A percentile compares a stretch with the other conserved stretches of the same genome.
These are phyloP conservation scores for Gymnocheta viridis DNA, from an alignment of 2,888 invertebrate genomes.

Conservation along the genomic window DNA sequence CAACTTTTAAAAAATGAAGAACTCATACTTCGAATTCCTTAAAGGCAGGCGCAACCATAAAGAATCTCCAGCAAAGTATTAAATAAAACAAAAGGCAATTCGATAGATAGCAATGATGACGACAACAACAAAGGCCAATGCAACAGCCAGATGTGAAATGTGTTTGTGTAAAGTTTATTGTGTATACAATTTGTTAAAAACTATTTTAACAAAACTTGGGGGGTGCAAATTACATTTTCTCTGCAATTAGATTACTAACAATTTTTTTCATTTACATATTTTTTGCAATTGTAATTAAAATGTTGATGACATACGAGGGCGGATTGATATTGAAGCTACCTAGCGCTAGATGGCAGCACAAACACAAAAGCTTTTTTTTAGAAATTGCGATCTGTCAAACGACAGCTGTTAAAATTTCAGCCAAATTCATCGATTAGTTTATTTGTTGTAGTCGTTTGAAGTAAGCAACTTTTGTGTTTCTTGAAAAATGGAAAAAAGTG, in stretches of 20 bases:
- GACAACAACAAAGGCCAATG: background rate
- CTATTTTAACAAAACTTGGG: background rate
- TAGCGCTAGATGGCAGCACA: too few relatives aligned
- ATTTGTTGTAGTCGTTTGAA: too few relatives aligned
- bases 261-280: too few relatives aligned
- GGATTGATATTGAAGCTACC: too few relatives aligned
- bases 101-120: background rate
- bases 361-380: too few relatives aligned
- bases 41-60: constrained; percentile 39
- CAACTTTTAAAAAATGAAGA: constrained; percentile 48
- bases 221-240: background rate
- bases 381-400: too few relatives aligned
- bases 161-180: constrained; percentile 15
- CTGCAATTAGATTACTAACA: background rate
- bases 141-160: constrained; percentile 36
- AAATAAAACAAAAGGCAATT: constrained; percentile 31
- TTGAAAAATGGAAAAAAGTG: too few relatives aligned
- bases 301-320: too few relatives aligned
- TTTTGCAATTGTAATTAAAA: too few relatives aligned
- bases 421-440: too few relatives aligned
- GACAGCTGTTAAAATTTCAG: too few relatives aligned
- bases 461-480: too few relatives aligned
- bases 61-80: constrained; percentile 44
- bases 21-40: constrained; percentile 53
- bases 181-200: constrained; percentile 31